phyloP scores from a whole-genome alignment of 1,140 invertebrate species.

The Sminthurides bifidus region DNA sequence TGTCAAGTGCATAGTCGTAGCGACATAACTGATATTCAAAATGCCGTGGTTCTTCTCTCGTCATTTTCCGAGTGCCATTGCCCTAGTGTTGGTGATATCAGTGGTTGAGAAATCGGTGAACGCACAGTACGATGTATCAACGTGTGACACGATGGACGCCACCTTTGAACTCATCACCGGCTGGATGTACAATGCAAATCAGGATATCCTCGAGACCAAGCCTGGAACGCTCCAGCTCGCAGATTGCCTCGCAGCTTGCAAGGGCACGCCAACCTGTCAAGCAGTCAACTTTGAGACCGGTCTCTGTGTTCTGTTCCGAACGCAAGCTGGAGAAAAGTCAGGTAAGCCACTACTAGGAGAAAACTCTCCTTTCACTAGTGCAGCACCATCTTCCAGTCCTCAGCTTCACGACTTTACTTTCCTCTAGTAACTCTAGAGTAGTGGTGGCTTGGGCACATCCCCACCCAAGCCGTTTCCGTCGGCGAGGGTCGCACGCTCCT shows the following conservation, averaged over 20 bases:
- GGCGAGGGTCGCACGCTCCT: no score
- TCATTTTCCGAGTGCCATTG: neutral
- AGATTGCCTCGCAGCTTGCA: slow-evolving; percentile 41
- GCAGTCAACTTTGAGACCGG: slow-evolving; percentile 46
- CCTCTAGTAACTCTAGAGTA: no score
- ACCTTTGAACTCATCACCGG: slow-evolving; percentile 44
- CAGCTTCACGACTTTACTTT: no score
- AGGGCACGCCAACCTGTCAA: slow-evolving; percentile 37
- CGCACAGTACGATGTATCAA: slow-evolving; percentile 24
- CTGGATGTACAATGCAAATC: slow-evolving; percentile 40
- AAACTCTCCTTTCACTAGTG: no score
- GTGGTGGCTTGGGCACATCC: no score
- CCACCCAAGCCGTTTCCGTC: no score
- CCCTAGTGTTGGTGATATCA: neutral
- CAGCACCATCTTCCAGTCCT: no score
- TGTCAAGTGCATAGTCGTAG: neutral
- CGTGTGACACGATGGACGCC: slow-evolving; percentile 30
- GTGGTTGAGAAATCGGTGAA: neutral
- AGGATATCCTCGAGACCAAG: slow-evolving; percentile 39
- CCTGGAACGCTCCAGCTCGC: slow-evolving; percentile 41
- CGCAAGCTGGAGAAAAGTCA: slow-evolving; percentile 37
- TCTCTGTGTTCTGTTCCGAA: slow-evolving; percentile 42
- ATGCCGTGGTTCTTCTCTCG: neutral
- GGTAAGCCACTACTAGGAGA: slow-evolving; percentile 33
- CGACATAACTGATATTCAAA: no score